phyloP scores from a whole-genome alignment of 2,888 invertebrate genomes.

The Hedya salicella region DNA sequence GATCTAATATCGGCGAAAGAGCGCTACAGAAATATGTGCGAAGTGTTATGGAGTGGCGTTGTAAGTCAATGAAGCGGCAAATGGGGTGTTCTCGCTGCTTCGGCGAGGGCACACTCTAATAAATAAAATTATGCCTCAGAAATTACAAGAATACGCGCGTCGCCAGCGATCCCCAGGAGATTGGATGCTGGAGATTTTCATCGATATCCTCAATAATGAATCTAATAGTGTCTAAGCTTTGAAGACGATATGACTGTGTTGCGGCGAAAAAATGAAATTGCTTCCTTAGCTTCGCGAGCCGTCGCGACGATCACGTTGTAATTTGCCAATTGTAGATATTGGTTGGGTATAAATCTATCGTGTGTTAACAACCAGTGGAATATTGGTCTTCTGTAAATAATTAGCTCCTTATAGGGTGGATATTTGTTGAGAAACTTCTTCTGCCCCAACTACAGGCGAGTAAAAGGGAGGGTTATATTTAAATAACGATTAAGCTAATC shows the following conservation, averaged over 20 bases:
- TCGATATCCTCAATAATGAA: slow-evolving; percentile 81
- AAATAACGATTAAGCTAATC: too few relatives aligned
- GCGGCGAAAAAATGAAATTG: slow-evolving; percentile 62
- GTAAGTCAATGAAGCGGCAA: slow-evolving; percentile 85
- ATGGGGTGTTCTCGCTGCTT: slow-evolving; percentile 80
- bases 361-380: background rate
- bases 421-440: too few relatives aligned
- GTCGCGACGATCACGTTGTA: slow-evolving; percentile 47
- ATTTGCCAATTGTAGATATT: slow-evolving; percentile 50
- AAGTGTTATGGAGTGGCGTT: slow-evolving; percentile 84
- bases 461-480: too few relatives aligned
- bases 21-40: slow-evolving; percentile 84
- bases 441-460: too few relatives aligned
- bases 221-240: slow-evolving; percentile 78
- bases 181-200: slow-evolving; percentile 80
- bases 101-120: slow-evolving; percentile 80
- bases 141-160: slow-evolving; percentile 83
- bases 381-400: background rate
- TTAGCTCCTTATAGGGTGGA: too few relatives aligned
- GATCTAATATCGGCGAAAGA: slow-evolving; percentile 74
- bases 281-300: slow-evolving; percentile 40
- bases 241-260: slow-evolving; percentile 58
- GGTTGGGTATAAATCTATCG: slow-evolving; percentile 18
- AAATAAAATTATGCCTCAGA: slow-evolving; percentile 85
- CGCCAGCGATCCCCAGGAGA: slow-evolving; percentile 76